These are phyloP conservation scores for Paratrypauchen microcephalus DNA, from an alignment of 2,797 vertebrate species.

Conservation along the genomic window DNA sequence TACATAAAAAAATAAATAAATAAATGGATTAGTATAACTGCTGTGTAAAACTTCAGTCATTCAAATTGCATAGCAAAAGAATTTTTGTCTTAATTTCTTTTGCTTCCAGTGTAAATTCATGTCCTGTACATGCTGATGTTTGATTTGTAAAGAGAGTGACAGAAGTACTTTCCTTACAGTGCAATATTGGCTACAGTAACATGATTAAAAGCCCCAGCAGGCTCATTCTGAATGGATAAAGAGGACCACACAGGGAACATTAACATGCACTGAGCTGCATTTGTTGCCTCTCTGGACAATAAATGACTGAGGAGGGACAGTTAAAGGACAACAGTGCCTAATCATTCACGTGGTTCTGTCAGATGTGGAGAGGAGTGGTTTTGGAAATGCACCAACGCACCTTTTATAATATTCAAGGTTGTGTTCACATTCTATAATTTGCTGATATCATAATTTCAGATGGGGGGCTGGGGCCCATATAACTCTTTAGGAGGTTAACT, in stretches of 20 bases:
- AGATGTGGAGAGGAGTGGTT: slow-evolving; percentile 13
- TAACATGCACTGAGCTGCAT: slow-evolving; percentile 30
- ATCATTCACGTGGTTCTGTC: slow-evolving; percentile 44
- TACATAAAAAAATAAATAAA: background rate
- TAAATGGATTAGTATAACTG: background rate
- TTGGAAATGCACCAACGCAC: slow-evolving; percentile 12
- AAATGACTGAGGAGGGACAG: slow-evolving; percentile 37
- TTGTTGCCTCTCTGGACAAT: slow-evolving; percentile 32
- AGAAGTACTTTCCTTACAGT: background rate
- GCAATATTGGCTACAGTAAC: background rate
- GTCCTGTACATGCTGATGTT: background rate
- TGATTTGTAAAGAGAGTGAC: slow-evolving; percentile 1
- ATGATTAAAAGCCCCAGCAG: background rate
- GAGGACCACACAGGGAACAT: slow-evolving; percentile 11
- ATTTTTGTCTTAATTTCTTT: too few species aligned
- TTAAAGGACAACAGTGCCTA: slow-evolving; percentile 46
- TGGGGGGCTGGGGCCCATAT: too few species aligned
- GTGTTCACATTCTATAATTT: too few species aligned
- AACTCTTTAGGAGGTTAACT: too few species aligned
- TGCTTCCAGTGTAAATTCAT: background rate
- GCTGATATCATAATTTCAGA: too few species aligned
- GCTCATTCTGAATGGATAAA: slow-evolving; percentile 8
- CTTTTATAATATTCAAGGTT: background rate
- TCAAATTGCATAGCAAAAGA: too few species aligned
- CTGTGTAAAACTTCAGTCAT: background rate